Conservation (phyloP, 2,797 vertebrate species). For the Lates japonicus region DNA sequence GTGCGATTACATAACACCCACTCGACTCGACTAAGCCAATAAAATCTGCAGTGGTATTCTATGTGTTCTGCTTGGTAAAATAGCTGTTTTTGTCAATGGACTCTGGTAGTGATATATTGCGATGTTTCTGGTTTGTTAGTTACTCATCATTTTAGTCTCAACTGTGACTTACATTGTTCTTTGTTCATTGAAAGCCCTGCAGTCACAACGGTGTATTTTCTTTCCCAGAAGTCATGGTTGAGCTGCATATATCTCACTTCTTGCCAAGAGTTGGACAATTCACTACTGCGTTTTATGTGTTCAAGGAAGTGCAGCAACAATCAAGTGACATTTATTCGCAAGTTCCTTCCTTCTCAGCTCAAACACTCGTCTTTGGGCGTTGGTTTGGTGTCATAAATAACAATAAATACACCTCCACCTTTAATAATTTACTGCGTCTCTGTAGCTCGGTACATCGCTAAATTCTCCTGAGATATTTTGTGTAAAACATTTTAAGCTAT, state of each 20-base stretch:
- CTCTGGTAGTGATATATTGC: too few relatives aligned
- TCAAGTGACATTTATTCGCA: neutral
- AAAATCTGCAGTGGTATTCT: neutral
- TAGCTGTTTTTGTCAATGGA: too few relatives aligned
- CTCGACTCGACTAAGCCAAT: constrained; percentile 12
- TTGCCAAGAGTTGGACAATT: neutral
- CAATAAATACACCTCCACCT: neutral
- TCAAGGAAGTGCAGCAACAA: neutral
- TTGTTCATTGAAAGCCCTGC: neutral
- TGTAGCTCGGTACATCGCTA: neutral
- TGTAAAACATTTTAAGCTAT: too few relatives aligned
- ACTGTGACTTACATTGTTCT: neutral
- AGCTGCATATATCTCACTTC: neutral
- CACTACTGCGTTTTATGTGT: neutral
- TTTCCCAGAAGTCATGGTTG: neutral
- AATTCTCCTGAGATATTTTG: neutral
- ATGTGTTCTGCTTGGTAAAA: too few relatives aligned
- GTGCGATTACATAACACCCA: constrained; percentile 36
- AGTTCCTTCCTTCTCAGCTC: neutral
- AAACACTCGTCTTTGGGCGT: neutral
- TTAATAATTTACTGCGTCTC: too few relatives aligned
- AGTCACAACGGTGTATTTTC: neutral
- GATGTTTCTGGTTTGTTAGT: too few relatives aligned
- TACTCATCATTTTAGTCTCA: neutral
- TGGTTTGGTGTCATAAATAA: neutral